These are phyloP conservation scores for Drosophila atroscutellata DNA, from an alignment of 2,888 invertebrate genomes.

Conservation along the genomic window DNA sequence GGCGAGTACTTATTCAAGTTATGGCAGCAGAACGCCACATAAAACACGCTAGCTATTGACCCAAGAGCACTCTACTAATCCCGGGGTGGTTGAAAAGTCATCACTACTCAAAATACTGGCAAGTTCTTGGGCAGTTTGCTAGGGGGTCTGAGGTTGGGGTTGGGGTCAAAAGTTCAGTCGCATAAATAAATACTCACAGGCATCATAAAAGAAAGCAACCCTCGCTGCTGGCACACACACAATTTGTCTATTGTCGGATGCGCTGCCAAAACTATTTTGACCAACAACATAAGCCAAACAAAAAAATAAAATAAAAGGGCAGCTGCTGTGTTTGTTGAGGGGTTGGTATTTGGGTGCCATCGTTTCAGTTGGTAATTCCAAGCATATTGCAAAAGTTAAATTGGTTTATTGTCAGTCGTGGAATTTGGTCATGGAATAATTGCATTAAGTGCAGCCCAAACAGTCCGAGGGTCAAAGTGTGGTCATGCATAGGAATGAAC, in stretches of 20 bases:
- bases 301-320: not conserved
- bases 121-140: not conserved
- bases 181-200: conserved; percentile 59
- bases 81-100: conserved; percentile 39
- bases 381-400: conserved; percentile 83
- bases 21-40: conserved; percentile 24
- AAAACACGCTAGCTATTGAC: conserved; percentile 51
- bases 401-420: conserved; percentile 75
- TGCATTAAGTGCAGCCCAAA: conserved; percentile 64
- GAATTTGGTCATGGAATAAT: conserved; percentile 62
- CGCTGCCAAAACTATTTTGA: conserved; percentile 62
- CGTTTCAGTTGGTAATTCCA: conserved; percentile 68
- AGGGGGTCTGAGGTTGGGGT: not conserved
- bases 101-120: conserved; percentile 5
- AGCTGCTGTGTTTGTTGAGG: conserved; percentile 7
- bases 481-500: conserved; percentile 80
- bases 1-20: conserved; percentile 39
- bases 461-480: conserved; percentile 17
- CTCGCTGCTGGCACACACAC: conserved; percentile 13
- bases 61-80: conserved; percentile 11
- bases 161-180: conserved; percentile 53
- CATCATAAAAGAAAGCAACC: conserved; percentile 39
- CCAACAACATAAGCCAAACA: conserved; percentile 54
- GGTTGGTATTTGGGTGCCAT: conserved; percentile 22
- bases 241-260: conserved; percentile 35